Evolutionary conservation across 2,888 invertebrate genomes (phyloP).

Genomic region (Cheilosia urbana): DNA sequence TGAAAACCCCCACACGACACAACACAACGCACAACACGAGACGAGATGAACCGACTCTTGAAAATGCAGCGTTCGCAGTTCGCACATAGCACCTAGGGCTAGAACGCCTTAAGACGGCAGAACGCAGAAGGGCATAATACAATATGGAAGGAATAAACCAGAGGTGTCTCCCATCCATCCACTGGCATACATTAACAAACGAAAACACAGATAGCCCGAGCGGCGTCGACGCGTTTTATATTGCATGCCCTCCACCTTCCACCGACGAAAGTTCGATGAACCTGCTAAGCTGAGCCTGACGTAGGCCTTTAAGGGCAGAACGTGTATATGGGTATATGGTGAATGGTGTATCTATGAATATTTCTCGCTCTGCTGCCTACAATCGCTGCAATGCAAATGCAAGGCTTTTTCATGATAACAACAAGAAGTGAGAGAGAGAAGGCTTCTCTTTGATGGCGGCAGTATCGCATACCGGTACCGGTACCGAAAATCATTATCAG

Average conservation of each 20-base stretch:
- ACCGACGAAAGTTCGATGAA: slow-evolving; percentile 30
- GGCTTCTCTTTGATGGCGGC: not conserved
- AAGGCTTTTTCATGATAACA: slow-evolving; percentile 4
- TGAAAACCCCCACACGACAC: no score
- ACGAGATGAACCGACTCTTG: not conserved
- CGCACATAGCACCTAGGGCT: not conserved
- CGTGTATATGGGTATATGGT: not conserved
- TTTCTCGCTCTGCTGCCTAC: not conserved
- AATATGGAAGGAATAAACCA: slow-evolving; percentile 1
- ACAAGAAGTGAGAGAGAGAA: not conserved
- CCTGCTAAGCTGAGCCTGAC: not conserved
- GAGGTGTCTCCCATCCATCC: not conserved
- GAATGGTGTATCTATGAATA: not conserved
- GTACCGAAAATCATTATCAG: slow-evolving; percentile 16
- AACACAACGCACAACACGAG: not conserved
- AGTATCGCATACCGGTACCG: not conserved
- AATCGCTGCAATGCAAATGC: not conserved
- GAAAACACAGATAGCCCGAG: not conserved
- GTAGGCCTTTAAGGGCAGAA: slow-evolving; percentile 5
- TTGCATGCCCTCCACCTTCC: not conserved
- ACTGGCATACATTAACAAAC: not conserved
- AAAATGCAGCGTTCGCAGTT: not conserved
- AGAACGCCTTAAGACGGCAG: not conserved
- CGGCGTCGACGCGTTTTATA: slow-evolving; percentile 3
- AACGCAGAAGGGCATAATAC: not conserved